phyloP scores from a whole-genome alignment of 1,140 invertebrate genomes.

The Bombyx mandarina region DNA sequence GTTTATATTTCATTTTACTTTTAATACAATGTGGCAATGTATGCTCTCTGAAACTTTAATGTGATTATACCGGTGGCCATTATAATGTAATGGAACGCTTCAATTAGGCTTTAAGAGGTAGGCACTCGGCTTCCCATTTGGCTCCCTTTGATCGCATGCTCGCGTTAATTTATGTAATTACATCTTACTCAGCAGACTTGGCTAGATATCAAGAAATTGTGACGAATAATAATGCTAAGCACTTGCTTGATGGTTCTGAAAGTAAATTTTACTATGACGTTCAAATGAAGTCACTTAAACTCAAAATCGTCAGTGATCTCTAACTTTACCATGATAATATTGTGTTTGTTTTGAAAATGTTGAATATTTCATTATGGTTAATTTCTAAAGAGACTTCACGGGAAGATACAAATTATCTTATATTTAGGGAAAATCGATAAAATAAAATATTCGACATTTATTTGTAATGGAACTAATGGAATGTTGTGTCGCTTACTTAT shows the following conservation, averaged over 20 bases:
- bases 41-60: slow-evolving; percentile 1
- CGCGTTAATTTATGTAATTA: slow-evolving; percentile 28
- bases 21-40: neutral
- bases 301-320: too few species aligned
- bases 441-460: too few species aligned
- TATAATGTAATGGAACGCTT: slow-evolving; percentile 18
- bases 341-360: neutral
- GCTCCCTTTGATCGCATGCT: slow-evolving; percentile 22
- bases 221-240: slow-evolving; percentile 9
- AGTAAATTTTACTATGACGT: neutral
- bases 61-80: slow-evolving; percentile 13
- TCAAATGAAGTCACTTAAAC: too few species aligned
- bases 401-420: too few species aligned
- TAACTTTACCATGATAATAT: neutral
- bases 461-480: too few species aligned
- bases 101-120: slow-evolving; percentile 12
- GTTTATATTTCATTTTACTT: too few species aligned
- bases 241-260: neutral
- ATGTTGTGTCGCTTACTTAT: too few species aligned
- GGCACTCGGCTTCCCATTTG: slow-evolving; percentile 17
- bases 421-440: too few species aligned
- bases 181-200: slow-evolving; percentile 17
- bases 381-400: too few species aligned
- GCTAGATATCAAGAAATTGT: slow-evolving; percentile 20
- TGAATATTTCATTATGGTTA: neutral